Percentiles rank a stretch among this genome's conserved stretches.
Evolutionary conservation across 2,797 vertebrate species (phyloP).

Genomic region (Spatula versicolor): DNA sequence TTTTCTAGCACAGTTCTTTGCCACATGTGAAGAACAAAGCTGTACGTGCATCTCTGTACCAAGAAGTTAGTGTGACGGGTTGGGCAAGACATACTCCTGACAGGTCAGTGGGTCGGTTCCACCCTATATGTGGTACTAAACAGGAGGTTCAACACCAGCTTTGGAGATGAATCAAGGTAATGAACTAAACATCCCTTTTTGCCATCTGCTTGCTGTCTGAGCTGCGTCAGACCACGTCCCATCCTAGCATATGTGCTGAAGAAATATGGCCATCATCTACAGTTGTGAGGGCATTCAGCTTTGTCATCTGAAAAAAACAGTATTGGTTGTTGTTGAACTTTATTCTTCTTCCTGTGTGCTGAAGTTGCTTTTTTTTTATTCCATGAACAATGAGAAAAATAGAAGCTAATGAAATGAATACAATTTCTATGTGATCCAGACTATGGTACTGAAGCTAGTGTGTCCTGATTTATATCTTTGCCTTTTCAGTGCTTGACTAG

Average conservation of each 20-base stretch:
- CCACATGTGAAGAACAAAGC: neutral
- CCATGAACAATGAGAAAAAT: neutral
- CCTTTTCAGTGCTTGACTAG: neutral
- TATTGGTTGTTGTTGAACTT: neutral
- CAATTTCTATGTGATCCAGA: neutral
- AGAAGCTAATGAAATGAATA: neutral
- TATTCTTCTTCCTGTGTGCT: neutral
- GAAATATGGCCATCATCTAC: neutral
- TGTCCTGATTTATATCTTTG: neutral
- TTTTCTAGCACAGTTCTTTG: neutral
- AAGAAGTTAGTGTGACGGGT: neutral
- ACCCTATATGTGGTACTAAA: neutral
- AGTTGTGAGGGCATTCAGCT: neutral
- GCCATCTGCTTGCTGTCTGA: constrained; percentile 75
- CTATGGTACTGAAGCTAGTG: neutral
- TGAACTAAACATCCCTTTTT: neutral
- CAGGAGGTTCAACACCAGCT: constrained; percentile 56
- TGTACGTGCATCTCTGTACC: accelerated
- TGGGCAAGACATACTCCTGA: neutral
- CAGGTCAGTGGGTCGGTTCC: neutral
- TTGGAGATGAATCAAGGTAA: constrained; percentile 69
- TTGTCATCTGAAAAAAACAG: neutral
- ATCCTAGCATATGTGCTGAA: neutral
- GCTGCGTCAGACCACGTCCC: neutral
- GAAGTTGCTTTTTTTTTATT: neutral